These are phyloP conservation scores for Cephalopholis sonnerati DNA, from an alignment of 2,113 vertebrate species.

Conservation along the genomic window DNA sequence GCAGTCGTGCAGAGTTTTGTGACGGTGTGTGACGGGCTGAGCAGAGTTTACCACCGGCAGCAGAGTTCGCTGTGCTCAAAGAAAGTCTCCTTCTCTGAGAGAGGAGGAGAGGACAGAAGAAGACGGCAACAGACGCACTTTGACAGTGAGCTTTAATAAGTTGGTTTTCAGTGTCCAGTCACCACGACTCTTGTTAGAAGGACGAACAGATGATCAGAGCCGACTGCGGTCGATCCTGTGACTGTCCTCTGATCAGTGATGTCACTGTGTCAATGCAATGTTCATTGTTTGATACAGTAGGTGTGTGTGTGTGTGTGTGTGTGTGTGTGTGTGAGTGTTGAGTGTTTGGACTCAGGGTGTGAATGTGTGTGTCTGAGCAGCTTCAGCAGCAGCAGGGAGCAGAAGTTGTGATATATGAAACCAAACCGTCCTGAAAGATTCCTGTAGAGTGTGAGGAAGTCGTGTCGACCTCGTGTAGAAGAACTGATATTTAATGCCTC, in stretches of 20 bases:
- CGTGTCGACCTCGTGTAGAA: conserved; percentile 14
- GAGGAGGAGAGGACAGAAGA: background rate
- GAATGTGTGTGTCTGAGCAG: conserved; percentile 11
- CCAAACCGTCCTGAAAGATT: conserved; percentile 58
- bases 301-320: background rate
- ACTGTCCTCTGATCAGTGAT: conserved; percentile 12
- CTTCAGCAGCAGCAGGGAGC: conserved; percentile 4
- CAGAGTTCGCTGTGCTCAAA: background rate
- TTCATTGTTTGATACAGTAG: conserved; percentile 7
- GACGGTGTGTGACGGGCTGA: too few species aligned
- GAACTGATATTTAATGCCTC: conserved; percentile 34
- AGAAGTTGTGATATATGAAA: background rate
- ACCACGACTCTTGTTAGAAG: too few species aligned
- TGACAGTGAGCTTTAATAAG: background rate
- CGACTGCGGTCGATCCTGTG: background rate
- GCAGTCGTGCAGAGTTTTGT: background rate
- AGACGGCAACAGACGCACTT: background rate
- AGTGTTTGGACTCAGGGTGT: conserved; percentile 55
- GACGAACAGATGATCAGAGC: background rate
- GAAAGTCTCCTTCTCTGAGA: too few species aligned
- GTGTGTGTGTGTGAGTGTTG: background rate
- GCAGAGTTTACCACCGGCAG: too few species aligned
- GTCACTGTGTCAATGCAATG: conserved; percentile 58
- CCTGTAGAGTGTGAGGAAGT: conserved; percentile 9
- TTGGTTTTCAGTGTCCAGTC: background rate